Base-by-base conservation (phyloP, 2,888 invertebrate genomes). In the Dolomedes plantarius region DNA sequence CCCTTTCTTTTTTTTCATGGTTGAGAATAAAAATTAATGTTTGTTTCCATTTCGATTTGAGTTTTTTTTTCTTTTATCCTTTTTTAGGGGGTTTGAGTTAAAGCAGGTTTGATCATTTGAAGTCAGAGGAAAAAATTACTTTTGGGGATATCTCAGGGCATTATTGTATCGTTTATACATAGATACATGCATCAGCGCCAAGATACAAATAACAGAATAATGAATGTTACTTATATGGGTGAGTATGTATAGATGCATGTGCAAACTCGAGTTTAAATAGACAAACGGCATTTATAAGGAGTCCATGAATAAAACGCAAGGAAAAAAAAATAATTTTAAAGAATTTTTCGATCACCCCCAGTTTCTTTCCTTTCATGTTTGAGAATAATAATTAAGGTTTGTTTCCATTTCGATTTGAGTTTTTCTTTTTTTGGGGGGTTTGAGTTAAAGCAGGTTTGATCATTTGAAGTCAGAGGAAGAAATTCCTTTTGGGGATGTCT, bases 11-110 rank as follows among this genome's bases (percentile, higher is more conserved):
- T 56, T 27, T 27, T 68, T 67, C 65, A 23, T 71, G 78, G 79
- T 73, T 80, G 73, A 72, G 69, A 82, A 75, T 82, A 82, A 75
- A 81, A 82, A 82, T 82, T 82, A 82, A 75, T 68, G 56, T 73
- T 50, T 46, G 81, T 82, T 82, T 69, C 56, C 72, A 31, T 50
- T 72, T 56, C 50, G 23, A 23, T 56, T 56, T 56, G 3, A 19
- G 23, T 3, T 56, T 56, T 56, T 46, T 36, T 7, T 36, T 36
- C n/a, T n/a, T n/a, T n/a, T n/a, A n/a, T n/a, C n/a, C n/a, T n/a
- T n/a, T n/a, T n/a, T n/a, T n/a, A n/a, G 13, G 56, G 23, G 56
- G 1, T 56, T 56, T 56, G 56, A 56, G 56, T 56, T 56, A 56
- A 56, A 16, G 56, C 56, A 23, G 56, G 46, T 56, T 56, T 23